Evolutionary conservation across 2,888 invertebrate species (phyloP), one percentile per base, ranked within the genome.

Genomic region (Rhyacophila evoluta): DNA sequence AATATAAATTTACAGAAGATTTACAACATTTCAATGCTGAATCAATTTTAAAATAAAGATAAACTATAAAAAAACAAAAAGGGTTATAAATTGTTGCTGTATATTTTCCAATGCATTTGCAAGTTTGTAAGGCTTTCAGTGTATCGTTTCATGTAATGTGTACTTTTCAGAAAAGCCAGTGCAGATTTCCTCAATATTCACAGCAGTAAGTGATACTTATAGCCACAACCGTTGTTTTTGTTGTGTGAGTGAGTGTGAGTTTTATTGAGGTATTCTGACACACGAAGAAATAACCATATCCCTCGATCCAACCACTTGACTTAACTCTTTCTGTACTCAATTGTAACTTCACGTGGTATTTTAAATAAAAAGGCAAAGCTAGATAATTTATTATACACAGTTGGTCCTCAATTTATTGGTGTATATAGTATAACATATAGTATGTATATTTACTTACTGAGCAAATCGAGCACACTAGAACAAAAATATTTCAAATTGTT

Each of bases 91-190:
- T 33, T 33, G 29, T 33, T 33, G 6, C 29, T 33, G 29, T 33
- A 69, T 69, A 69, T 8, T 69, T 69, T 69, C 1, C 0, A 37
- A 68, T 5, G n/a, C 19, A 68, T 76, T 38, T 71, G 12, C 55
- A 25, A 55, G 55, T 55, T 55, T 55, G 25, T 55, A 19, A 55
- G 55, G 81, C 81, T 81, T 79, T 81, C 39, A 71, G 69, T 68
- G 81, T 81, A 25, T n/a, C 72, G 37, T 19, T 29, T 68, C 70
- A 69, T 80, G 71, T 79, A 74, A 79, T 73, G 74, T 82, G 55
- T 79, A 78, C 77, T 78, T 82, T 82, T 80, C 82, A 82, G 82
- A 82, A 81, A 82, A 81, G 81, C 82, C 37, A 80, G 81, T 15
- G 82, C 78, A 75, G 82, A 82, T 81, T 82, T 82, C 74, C 82